Evolutionary conservation across 2,888 invertebrate genomes (phyloP), one percentile per base, ranked within the genome.

Genomic region (Teinopalpus imperialis): DNA sequence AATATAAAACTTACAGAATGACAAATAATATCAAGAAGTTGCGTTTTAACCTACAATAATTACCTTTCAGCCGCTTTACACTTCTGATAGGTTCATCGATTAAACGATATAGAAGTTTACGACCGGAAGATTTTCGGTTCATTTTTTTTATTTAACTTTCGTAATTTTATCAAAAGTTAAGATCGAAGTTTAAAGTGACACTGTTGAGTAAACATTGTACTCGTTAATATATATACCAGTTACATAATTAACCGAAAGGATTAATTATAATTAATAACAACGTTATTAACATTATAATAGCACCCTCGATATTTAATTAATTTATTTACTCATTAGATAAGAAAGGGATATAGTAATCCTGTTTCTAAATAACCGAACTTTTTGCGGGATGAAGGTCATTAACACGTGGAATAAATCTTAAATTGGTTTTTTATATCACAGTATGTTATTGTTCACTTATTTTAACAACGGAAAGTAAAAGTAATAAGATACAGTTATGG

Each of bases 101-200:
- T 26, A 44, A 44, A 31, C 44, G 44, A 13, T 37, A 44, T 2
- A 44, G 20, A 12, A 44, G 37, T 31, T 31, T 44, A 31, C 44
- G 44, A 20, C 44, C 37, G 2, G 24, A 2, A 2, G 31, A 30
- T 24, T 44, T 37, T 4, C 31, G 23, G 6, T 44, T 44, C 44
- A 44, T 44, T 23, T 43, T 43, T 23, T 9, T 6, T 8, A 10
- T 6, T 20, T 32, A 10, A 10, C 0, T 34, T 13, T 14, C 12
- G 18, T 14, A 37, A 10, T 7, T 9, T 8, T 16, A 31, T 9
- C 16, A 10, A 32, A 10, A 7, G 32, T 21, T 20, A 18, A 20
- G 7, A 3, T 8, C 8, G 20, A 34, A 24, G 13, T 8, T 2
- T n/a, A n/a, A 26, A 2, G 8, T 8, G n/a, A 16, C 10, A 34